These are phyloP conservation scores for Ceratina calcarata DNA, from an alignment of 1,140 invertebrate genomes.

Conservation along the genomic window DNA sequence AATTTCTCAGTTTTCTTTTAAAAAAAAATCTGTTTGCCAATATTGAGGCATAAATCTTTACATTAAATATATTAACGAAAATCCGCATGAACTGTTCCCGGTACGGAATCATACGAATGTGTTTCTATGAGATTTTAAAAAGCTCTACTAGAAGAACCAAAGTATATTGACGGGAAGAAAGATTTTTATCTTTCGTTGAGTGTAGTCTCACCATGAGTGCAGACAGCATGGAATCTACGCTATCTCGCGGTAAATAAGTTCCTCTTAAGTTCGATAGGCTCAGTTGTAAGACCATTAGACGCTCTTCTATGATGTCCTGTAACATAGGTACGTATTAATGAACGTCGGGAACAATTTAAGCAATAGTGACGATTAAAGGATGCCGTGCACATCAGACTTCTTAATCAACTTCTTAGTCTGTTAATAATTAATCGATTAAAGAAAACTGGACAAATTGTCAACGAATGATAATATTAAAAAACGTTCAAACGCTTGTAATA, in stretches of 20 bases:
- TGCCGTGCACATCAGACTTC: conserved; percentile 51
- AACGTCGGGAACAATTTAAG: background rate
- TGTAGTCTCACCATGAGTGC: conserved; percentile 84
- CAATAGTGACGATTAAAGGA: conserved; percentile 1
- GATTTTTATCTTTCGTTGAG: too few relatives aligned
- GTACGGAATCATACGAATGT: too few relatives aligned
- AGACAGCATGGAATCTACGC: conserved; percentile 85
- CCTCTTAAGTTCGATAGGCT: conserved; percentile 84
- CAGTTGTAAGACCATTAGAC: conserved; percentile 84
- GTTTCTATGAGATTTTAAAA: background rate
- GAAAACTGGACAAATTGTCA: conserved; percentile 10
- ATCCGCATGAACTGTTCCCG: too few relatives aligned
- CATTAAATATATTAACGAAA: too few relatives aligned
- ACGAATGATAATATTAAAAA: conserved; percentile 1
- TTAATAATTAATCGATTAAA: conserved; percentile 47
- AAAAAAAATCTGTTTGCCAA: too few relatives aligned
- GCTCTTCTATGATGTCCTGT: conserved; percentile 85
- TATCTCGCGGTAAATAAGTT: conserved; percentile 85
- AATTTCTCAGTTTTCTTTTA: too few relatives aligned
- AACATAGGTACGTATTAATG: conserved; percentile 56
- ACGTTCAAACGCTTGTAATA: too few relatives aligned
- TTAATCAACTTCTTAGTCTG: conserved; percentile 15
- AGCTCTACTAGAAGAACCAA: too few relatives aligned
- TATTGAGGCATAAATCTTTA: too few relatives aligned
- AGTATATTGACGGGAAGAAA: too few relatives aligned